Conservation (phyloP, 64 coral and sea anemone genomes). For the Montipora sp. region DNA sequence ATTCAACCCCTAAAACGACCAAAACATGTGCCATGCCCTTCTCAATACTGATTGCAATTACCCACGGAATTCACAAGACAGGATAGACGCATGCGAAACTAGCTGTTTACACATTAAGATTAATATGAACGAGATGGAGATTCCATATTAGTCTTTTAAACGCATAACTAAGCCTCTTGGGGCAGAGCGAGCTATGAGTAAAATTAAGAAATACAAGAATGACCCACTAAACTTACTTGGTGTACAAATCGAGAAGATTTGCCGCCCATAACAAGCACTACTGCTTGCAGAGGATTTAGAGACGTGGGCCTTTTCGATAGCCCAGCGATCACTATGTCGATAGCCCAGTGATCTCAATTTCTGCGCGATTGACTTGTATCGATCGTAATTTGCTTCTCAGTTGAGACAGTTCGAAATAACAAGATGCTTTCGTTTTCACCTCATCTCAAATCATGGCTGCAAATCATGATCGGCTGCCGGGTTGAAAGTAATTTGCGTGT, state of each 20-base stretch:
- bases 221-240: neutral
- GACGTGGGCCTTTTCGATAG: neutral
- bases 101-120: too few relatives aligned
- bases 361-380: neutral
- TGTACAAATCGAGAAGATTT: neutral
- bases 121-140: too few relatives aligned
- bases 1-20: too few relatives aligned
- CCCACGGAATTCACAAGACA: too few relatives aligned
- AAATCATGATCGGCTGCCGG: neutral
- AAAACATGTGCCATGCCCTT: too few relatives aligned
- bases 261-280: neutral
- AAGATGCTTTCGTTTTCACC: neutral
- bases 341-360: neutral
- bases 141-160: too few relatives aligned
- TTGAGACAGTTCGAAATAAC: neutral
- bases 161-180: neutral
- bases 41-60: too few relatives aligned
- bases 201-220: neutral
- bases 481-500: slow-evolving; percentile 6
- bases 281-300: neutral
- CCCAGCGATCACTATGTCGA: neutral
- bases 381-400: neutral
- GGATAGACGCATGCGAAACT: too few relatives aligned
- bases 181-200: neutral
- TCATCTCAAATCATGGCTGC: slow-evolving; percentile 25